Evolutionary conservation across 1,140 invertebrate species (phyloP).

Genomic region (Charaxes varanes): DNA sequence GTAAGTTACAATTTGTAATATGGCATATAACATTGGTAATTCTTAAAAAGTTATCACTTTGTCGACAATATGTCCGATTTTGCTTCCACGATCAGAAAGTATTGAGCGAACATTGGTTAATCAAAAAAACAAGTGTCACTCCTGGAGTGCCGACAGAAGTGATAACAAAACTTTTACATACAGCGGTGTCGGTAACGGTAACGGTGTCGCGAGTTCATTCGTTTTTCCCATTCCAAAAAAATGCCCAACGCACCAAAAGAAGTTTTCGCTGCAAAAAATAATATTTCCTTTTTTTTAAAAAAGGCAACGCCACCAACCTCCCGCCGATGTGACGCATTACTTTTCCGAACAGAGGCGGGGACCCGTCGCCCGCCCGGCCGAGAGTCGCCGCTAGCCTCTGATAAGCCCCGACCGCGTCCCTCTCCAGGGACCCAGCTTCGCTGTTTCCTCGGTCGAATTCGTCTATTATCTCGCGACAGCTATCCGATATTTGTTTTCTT

Average conservation of each 20-base stretch:
- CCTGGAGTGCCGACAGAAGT: too few relatives aligned
- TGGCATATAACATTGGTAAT: neutral
- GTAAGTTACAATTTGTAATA: conserved; percentile 18
- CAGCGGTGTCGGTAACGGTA: too few relatives aligned
- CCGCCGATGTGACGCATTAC: conserved; percentile 95
- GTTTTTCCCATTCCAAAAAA: too few relatives aligned
- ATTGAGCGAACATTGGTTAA: too few relatives aligned
- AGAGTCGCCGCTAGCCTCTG: conserved; percentile 88
- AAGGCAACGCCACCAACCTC: conserved; percentile 87
- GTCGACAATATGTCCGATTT: neutral
- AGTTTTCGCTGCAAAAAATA: too few relatives aligned
- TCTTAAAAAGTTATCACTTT: too few relatives aligned
- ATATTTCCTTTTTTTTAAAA: too few relatives aligned
- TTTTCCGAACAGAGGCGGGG: conserved; percentile 91
- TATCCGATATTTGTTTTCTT: conserved; percentile 89
- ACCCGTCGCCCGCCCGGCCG: conserved; percentile 82
- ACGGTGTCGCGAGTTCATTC: too few relatives aligned
- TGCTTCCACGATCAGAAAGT: too few relatives aligned
- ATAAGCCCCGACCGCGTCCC: conserved; percentile 88
- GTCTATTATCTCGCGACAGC: conserved; percentile 90
- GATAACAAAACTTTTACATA: too few relatives aligned
- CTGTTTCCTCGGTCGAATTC: conserved; percentile 83
- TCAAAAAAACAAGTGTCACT: too few relatives aligned
- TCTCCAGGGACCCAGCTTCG: conserved; percentile 78
- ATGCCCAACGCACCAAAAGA: too few relatives aligned